Evolutionary conservation across 2,888 invertebrate species (phyloP), one percentile per base, ranked within the genome.

Genomic region (Caenorhabditis sp.): DNA sequence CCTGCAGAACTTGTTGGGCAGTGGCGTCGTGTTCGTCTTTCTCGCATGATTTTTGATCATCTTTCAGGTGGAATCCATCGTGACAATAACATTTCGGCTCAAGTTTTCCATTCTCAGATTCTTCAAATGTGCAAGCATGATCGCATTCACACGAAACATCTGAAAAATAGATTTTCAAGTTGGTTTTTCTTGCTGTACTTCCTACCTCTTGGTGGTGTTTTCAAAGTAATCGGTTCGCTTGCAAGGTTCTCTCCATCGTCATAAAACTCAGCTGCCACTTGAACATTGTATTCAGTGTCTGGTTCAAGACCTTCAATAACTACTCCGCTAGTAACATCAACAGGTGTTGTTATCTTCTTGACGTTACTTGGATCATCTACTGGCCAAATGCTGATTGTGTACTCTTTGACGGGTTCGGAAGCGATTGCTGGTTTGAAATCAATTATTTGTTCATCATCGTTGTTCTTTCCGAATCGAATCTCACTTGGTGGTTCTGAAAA

Each of bases 361-460:
- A 79, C 76, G 55, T 81, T 78, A 10, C 66, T 63, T 6, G 82
- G 81, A 53, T 83, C 83, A 43, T 74, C 73, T 0, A 78, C 64
- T 21, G 77, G 79, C 86, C 86, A 86, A 24, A 71, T 67, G 27
- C 77, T 77, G 53, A 83, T 75, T 1, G 68, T 74, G 62, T 83
- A 81, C 10, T 76, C 68, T 64, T 77, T 76, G 59, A 82, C 66
- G 4, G 79, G 81, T 31, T 80, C 76, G 10, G 77, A 78, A 23
- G 81, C 66, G 27, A 76, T 75, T 3, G 83, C 84, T 19, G 84
- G 82, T 58, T 85, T 84, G 79, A 86, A 86, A 59, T 84, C 84
- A 26, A 86, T 66, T 5, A 86, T 79, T 51, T 81, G 79, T 51
- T 86, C 86, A 57, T 84, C 86, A 65, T 86, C 86, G 60, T 86